Base-by-base conservation (phyloP, 2,113 vertebrate species). In the Jacana jacana region DNA sequence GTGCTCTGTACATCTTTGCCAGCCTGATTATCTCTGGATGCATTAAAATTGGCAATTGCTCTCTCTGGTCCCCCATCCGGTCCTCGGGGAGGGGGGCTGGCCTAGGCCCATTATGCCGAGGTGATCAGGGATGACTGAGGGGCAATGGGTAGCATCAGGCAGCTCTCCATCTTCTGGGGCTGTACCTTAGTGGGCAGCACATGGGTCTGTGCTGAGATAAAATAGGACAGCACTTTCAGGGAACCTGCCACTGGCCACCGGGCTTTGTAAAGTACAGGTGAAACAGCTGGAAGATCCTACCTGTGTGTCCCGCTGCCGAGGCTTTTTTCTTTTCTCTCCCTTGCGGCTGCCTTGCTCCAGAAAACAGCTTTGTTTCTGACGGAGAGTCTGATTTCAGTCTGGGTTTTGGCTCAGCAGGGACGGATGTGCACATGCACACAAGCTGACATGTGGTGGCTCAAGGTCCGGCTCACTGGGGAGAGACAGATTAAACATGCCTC, bases 1-100 rank as follows among this genome's bases (percentile, higher is more conserved):
- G 77, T 92, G 80, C 91, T 91, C 89, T 48, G 33, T n/a, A 35
- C 48, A 33, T 91, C 85, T 80, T 94, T 90, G 82, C 92, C 95
- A 97, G 79, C 64, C 89, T 96, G 92, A 96, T 94, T 92, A 92
- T 93, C 7, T 4, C 72, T 64, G 96, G 86, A 80, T 1, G 0
- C 72, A 37, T 86, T 85, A 65, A 82, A 93, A 76, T 52, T 39
- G 70, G 81, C 66, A 88, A n/a, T 55, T 93, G 49, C 63, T 96
- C 61, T 80, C 81, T 79, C 37, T 55, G n/a, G 37, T 94, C 90
- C 82, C 69, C 76, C 31, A 30, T 81, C 87, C 17, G 11, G 27
- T 69, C 82, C 49, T 54, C 5, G 6, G 18, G 11, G 14, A 28
- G 22, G 10, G 18, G 61, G 13, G 20, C 40, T 63, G 54, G 46